Base-by-base conservation (phyloP, 1,140 invertebrate genomes). In the Idris sp. region DNA sequence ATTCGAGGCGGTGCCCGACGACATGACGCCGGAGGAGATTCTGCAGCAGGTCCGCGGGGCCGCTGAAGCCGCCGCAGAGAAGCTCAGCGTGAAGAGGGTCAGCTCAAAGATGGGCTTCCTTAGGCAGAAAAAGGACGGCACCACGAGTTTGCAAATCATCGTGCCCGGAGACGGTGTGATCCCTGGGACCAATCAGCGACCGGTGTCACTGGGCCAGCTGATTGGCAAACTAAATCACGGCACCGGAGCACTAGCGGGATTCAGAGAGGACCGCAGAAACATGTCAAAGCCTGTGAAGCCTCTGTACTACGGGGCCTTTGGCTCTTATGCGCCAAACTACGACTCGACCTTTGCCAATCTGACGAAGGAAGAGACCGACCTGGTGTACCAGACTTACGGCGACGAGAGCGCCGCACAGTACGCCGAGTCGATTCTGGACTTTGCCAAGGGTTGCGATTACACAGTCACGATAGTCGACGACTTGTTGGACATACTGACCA, bases 261-360 rank as follows among this genome's bases (percentile, higher is more conserved):
- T 93, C 43, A 91, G 95, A 44, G 96, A 98, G 81, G 96, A 98
- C 83, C 91, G 95, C 9, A 90, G 96, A 33, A 98, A 98, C 84
- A 87, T 93, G 62, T 93, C 94, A 0, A 97, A 96, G 84, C 91
- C 95, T 81, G 95, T 97, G 1, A 96, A 96, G 82, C 95, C 97
- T 0, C 86, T 98, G 1, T 95, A 96, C 83, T 98, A 98, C 84
- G 97, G 97, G 0, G 93, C 97, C 2, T 99, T 97, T 89, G 94
- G 95, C 26, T 97, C 96, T 1, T 98, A 98, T 88, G 97, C 97
- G 1, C 98, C 98, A 0, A 92, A 92, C 11, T 97, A 97, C 86
- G 97, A 99, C 85, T 97, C 96, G 0, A 97, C 96, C 1, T 98
- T 98, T 89, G 92, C 97, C 0, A 98, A 96, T 80, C 87, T 99